These are phyloP conservation scores for Ploceus nigricollis DNA, from an alignment of 2,113 vertebrate species.

Conservation along the genomic window DNA sequence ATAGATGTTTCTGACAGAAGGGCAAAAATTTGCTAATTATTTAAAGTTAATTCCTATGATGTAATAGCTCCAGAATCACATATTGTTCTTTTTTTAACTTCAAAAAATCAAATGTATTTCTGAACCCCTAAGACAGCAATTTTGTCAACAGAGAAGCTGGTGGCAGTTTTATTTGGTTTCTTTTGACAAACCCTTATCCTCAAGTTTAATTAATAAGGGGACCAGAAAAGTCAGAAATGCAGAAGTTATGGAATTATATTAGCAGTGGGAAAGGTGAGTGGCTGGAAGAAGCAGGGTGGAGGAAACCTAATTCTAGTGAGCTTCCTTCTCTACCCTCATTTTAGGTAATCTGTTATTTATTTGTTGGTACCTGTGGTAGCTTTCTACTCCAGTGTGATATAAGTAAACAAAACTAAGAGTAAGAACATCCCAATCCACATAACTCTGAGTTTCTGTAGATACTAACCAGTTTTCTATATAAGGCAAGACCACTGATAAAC, in stretches of 20 bases:
- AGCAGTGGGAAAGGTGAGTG: not conserved
- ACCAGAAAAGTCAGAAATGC: not conserved
- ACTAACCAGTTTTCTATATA: not conserved
- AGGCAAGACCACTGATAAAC: not conserved
- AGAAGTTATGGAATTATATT: not conserved
- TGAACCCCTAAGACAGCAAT: not conserved
- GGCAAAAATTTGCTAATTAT: not conserved
- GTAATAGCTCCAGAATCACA: not conserved
- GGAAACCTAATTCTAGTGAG: not conserved
- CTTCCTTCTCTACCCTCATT: not conserved
- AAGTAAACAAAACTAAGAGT: not conserved
- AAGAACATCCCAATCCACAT: fast-evolving
- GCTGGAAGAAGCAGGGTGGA: not conserved
- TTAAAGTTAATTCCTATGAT: not conserved
- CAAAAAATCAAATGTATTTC: not conserved
- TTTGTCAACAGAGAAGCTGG: not conserved
- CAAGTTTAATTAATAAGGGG: not conserved
- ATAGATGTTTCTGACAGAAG: not conserved
- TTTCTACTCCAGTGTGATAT: not conserved
- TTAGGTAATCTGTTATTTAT: not conserved
- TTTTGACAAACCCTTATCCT: not conserved
- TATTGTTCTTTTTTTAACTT: not conserved
- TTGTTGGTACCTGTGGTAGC: not conserved
- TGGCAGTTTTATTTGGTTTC: not conserved
- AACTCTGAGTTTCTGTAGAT: not conserved